phyloP scores from a whole-genome alignment of 2,113 vertebrate genomes.

The Callocephalon fimbriatum region DNA sequence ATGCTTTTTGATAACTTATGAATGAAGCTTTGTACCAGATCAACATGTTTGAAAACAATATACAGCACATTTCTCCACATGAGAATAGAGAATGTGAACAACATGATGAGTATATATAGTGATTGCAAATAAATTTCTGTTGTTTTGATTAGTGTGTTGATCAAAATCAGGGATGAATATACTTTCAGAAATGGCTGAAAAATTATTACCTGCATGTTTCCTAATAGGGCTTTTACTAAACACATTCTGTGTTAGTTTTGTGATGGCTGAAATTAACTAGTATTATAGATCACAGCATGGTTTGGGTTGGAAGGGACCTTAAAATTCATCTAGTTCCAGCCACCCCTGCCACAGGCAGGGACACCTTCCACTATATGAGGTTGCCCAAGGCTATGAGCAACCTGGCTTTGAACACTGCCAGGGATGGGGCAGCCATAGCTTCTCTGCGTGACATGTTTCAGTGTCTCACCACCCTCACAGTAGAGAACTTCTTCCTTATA shows the following conservation, averaged over 20 bases:
- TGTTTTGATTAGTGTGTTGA: background rate
- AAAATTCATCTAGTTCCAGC: background rate
- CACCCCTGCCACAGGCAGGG: fast-evolving
- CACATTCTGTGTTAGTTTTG: background rate
- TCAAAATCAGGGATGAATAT: background rate
- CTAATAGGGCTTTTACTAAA: background rate
- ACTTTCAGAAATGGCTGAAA: background rate
- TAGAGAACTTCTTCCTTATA: background rate
- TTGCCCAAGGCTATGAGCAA: background rate
- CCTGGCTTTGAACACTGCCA: background rate
- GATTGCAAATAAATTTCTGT: background rate
- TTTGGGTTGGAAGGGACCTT: background rate
- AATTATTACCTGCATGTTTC: background rate
- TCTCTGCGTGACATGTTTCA: background rate
- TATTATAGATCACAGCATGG: background rate
- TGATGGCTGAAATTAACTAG: background rate
- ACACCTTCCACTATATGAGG: background rate
- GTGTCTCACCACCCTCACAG: background rate
- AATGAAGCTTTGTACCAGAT: background rate
- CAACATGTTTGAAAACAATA: background rate
- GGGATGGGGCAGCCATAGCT: fast-evolving
- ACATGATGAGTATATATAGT: background rate
- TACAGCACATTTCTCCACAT: background rate
- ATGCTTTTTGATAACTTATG: background rate
- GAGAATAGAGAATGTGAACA: background rate